Percentiles rank a stretch among this genome's conserved stretches.
phyloP scores from a whole-genome alignment of 2,888 invertebrate genomes.

The Drosophila nr. fundita region DNA sequence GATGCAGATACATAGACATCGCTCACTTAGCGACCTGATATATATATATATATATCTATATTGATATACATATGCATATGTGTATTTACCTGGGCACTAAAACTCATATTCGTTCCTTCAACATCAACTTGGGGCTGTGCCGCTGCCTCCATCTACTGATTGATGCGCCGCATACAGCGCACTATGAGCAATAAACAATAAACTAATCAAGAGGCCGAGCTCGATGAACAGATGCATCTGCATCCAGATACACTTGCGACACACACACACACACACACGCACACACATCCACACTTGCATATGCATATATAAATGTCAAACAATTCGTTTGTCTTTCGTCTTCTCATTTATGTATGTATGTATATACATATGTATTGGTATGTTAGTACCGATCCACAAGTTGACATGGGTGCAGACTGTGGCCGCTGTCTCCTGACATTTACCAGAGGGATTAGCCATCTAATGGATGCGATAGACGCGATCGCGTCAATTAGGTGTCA shows the following conservation, averaged over 20 bases:
- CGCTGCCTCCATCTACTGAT: slow-evolving; percentile 45
- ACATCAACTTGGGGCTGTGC: neutral
- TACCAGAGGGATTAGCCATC: slow-evolving; percentile 10
- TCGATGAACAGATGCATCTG: slow-evolving; percentile 34
- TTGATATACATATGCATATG: neutral
- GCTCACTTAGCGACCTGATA: slow-evolving; percentile 20
- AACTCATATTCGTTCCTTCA: slow-evolving; percentile 22
- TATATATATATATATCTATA: neutral
- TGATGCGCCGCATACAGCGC: slow-evolving; percentile 63
- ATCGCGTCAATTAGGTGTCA: slow-evolving; percentile 3
- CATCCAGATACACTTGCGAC: slow-evolving; percentile 20
- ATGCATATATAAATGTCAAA: slow-evolving; percentile 53
- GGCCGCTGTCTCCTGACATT: slow-evolving; percentile 13
- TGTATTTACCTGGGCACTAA: slow-evolving; percentile 6
- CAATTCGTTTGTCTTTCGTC: slow-evolving; percentile 64
- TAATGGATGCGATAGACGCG: slow-evolving; percentile 12
- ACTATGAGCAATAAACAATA: slow-evolving; percentile 63
- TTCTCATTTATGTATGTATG: neutral
- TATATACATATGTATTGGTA: neutral
- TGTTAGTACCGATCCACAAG: neutral
- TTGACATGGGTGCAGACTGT: slow-evolving; percentile 22
- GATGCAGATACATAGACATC: neutral
- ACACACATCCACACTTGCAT: neutral
- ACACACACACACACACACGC: slow-evolving; percentile 12
- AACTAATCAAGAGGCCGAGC: slow-evolving; percentile 66